Evolutionary conservation across 2,113 vertebrate genomes (phyloP), one percentile per base, ranked within the genome.

Genomic region (Pandion haliaetus): DNA sequence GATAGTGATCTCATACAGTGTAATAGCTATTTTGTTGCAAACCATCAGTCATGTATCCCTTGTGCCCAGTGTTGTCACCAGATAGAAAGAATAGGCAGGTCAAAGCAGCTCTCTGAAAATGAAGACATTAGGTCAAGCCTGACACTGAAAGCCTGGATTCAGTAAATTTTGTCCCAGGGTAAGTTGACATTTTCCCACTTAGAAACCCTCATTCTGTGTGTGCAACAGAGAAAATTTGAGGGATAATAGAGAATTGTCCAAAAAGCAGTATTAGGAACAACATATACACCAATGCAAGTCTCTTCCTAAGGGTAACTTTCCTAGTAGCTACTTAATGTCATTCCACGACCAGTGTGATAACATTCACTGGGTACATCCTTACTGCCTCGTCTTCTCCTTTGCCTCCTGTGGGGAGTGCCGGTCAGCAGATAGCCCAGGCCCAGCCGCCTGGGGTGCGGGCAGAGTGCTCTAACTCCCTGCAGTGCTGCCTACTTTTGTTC

Each of bases 21-120:
- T 92, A 95, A 96, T 90, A 92, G 92, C 90, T 95, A 54, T 95
- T 96, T 86, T 90, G 62, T 93, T 81, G 66, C 67, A 90, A 78
- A 81, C 85, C 93, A 93, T 97, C 95, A 92, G 85, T 97, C 95
- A 92, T 83, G 63, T 55, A 54, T 96, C 55, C 87, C 71, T 80
- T 88, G 54, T 90, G 88, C 90, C 88, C 67, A 25, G 42, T 31
- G 29, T 88, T 94, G 92, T 86, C 92, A 88, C 79, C 59, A 70
- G 42, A 29, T 42, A n/a, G 19, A 62, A 88, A 73, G 54, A 82
- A 79, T 26, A 66, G 49, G 58, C 76, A 83, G 88, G 95, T 93
- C 90, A 90, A 90, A 93, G 74, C 47, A 92, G 38, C 71, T 88
- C 10, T 79, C 85, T 85, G 76, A 66, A 50, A 92, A 81, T 38